Evolutionary conservation across 2,888 invertebrate species (phyloP), one percentile per base, ranked within the genome.

Genomic region (Limnephilus marmoratus): DNA sequence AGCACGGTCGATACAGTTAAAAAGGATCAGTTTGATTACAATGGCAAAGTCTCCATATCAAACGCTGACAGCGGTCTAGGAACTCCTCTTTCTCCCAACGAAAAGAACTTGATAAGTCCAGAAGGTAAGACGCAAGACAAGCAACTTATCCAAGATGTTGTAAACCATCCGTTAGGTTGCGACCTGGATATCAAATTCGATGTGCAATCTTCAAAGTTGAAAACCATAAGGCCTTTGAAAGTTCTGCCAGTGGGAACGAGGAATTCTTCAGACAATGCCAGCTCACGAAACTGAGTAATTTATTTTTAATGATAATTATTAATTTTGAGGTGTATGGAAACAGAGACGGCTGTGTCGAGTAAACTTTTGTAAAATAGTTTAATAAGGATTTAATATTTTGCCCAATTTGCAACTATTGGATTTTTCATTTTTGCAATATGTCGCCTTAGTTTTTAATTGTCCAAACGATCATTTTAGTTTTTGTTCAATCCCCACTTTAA

Each of bases 111-210:
- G 92, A 95, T 11, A 96, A 96, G n/a, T 81, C 37, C 37, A 29
- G 86, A 91, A 2, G 45, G 90, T 68, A 68, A 83, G 31, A 9
- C 15, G 11, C 24, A 37, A 29, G 49, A 87, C 4, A 18, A 31
- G 29, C 31, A 82, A 24, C 81, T 86, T 9, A 95, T 95, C 5
- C 96, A 96, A 24, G 95, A 95, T 80, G 96, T 96, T 0, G 94
- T 96, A 1, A 96, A 97, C 89, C 98, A 98, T 95, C 98, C 98
- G 0, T 98, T 98, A 94, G 97, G 97, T 94, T 97, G 97, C 92
- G 98, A 98, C 94, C 98, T 98, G 0, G 97, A 97, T 94, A 98
- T 98, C 86, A 97, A 97, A 93, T 98, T 97, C 94, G 98, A 98
- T 94, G 98, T 98, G 11, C 96, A 96, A 29, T 98, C 98, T 1